phyloP scores from a whole-genome alignment of 2,888 invertebrate species.

The Phaonia tiefii region DNA sequence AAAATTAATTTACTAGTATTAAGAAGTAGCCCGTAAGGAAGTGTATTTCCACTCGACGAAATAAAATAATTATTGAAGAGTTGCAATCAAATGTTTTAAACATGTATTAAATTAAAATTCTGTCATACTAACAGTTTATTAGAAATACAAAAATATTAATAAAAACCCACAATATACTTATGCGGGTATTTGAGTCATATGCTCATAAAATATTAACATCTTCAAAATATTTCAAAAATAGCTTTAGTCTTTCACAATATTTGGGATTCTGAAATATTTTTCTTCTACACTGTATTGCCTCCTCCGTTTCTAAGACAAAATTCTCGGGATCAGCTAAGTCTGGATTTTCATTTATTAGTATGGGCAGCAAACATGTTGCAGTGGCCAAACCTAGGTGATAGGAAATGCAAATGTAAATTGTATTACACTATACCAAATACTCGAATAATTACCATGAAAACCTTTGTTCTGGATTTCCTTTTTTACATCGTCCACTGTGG shows the following conservation, averaged over 20 bases:
- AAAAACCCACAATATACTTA: too few species aligned
- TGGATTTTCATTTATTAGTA: conserved; percentile 72
- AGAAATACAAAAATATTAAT: too few species aligned
- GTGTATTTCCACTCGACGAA: too few species aligned
- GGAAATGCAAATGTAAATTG: conserved; percentile 9
- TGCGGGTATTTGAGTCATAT: neutral
- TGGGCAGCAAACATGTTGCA: conserved; percentile 71
- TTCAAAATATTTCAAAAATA: conserved; percentile 71
- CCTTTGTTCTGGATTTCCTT: conserved; percentile 72
- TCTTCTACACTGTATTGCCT: conserved; percentile 70
- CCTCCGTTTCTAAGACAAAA: conserved; percentile 71
- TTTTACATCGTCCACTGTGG: conserved; percentile 72
- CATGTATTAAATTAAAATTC: neutral
- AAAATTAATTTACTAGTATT: too few species aligned
- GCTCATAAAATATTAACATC: conserved; percentile 67
- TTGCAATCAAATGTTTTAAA: neutral
- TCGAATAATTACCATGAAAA: conserved; percentile 70
- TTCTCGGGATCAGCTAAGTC: conserved; percentile 72
- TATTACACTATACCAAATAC: too few species aligned
- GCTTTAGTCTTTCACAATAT: conserved; percentile 70
- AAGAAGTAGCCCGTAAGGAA: too few species aligned
- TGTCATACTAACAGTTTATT: too few species aligned
- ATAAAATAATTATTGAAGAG: neutral
- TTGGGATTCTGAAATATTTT: conserved; percentile 72
- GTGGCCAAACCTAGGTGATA: conserved; percentile 70